Base-by-base conservation (phyloP, 2,888 invertebrate species). In the Chalcis sispes region DNA sequence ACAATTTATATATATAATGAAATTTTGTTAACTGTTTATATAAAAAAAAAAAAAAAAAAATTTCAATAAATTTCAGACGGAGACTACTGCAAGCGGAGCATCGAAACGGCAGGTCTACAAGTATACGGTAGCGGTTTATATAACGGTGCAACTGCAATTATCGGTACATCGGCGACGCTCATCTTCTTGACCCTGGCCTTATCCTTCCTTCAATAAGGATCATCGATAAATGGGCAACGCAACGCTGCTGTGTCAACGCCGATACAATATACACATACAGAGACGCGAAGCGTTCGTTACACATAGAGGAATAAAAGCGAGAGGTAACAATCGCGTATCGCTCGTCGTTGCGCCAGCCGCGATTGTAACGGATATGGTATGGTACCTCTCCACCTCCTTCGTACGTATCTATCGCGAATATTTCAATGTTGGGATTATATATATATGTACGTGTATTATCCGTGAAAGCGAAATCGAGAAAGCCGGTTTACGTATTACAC, bases 1-100 rank as follows among this genome's bases (percentile, higher is more conserved):
- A n/a, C n/a, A n/a, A n/a, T n/a, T n/a, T n/a, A n/a, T n/a, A n/a
- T n/a, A n/a, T n/a, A n/a, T n/a, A n/a, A n/a, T n/a, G n/a, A 40
- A 3, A 40, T 40, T 40, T 3, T 40, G 40, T 40, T n/a, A n/a
- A n/a, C n/a, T n/a, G n/a, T 46, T n/a, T n/a, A 36, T 36, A 8
- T 36, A n/a, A n/a, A n/a, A n/a, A n/a, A n/a, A n/a, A n/a, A n/a
- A n/a, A n/a, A n/a, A n/a, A n/a, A n/a, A 18, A n/a, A 20, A n/a
- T n/a, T n/a, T n/a, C n/a, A n/a, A n/a, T n/a, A n/a, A n/a, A n/a
- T n/a, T n/a, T n/a, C 85, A 90, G 90, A 96, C 84, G 96, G 96
- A 0, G 96, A 96, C 86, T 96, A 95, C 85, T 96, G 96, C 89
- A 96, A 95, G 83, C 94, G 95, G 81, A 96, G 96, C 85, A 95